Evolutionary conservation across 1,140 invertebrate species (phyloP).

Genomic region (Hylaeus volcanicus): DNA sequence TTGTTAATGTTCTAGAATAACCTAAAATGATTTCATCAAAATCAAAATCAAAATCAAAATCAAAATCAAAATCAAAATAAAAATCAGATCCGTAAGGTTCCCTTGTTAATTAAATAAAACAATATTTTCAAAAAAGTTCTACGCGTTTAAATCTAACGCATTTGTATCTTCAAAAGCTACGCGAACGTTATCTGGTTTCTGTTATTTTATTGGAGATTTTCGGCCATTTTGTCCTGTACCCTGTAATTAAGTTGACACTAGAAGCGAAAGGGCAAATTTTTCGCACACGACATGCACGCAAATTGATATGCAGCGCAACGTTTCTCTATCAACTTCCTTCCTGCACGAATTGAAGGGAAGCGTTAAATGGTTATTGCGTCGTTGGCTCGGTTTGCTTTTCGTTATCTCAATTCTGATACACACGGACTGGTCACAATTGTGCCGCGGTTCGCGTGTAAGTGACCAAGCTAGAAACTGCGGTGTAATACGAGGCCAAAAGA

Average conservation of each 20-base stretch:
- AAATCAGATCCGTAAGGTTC: too few species aligned
- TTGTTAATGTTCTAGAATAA: too few species aligned
- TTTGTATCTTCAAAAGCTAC: too few species aligned
- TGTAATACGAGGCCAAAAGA: constrained; percentile 22
- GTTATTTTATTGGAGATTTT: too few species aligned
- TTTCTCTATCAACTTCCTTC: constrained; percentile 77
- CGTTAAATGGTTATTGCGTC: constrained; percentile 58
- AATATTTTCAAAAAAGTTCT: too few species aligned
- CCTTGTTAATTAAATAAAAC: too few species aligned
- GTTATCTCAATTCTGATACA: constrained; percentile 56
- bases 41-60: too few species aligned
- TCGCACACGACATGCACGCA: not conserved
- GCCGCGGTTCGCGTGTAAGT: constrained; percentile 9
- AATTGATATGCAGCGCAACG: constrained; percentile 75
- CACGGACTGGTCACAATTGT: constrained; percentile 33
- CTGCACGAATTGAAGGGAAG: constrained; percentile 73
- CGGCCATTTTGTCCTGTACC: too few species aligned
- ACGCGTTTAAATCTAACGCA: too few species aligned
- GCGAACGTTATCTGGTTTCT: too few species aligned
- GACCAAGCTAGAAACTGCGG: not conserved
- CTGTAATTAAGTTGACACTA: not conserved
- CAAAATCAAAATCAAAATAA: too few species aligned
- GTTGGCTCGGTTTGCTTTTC: constrained; percentile 49
- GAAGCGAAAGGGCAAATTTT: not conserved
- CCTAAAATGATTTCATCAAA: too few species aligned